Evolutionary conservation across 2,113 vertebrate species (phyloP), one percentile per base, ranked within the genome.

Genomic region (Oncorhynchus kisutch): DNA sequence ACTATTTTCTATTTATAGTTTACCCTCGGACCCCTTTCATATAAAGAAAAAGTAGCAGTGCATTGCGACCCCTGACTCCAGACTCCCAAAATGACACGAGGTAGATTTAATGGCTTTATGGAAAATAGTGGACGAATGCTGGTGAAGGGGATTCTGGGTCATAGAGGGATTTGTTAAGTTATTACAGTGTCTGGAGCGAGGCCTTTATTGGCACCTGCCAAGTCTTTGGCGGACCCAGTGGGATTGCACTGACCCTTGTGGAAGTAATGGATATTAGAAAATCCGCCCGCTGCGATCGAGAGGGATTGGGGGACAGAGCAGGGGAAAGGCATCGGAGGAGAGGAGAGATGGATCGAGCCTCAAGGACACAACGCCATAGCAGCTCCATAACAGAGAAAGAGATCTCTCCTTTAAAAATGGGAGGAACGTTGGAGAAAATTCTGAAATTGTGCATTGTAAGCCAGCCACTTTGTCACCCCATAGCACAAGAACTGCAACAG

Each of bases 221-320:
- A 90, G 90, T 91, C 90, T 92, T 88, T 81, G 86, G 87, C 78
- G 62, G 83, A 86, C 90, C 85, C 90, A 86, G 86, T 88, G 84
- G 90, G 89, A 92, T 92, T 91, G 91, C 85, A 86, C 88, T 93
- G 93, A 94, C 93, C 92, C 89, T 88, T 85, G 87, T 90, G 91
- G 90, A 93, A 94, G 91, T 92, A 92, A 93, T 92, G 92, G 92
- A 92, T 94, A 94, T 93, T 92, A 92, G 90, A 92, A 92, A 93
- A 91, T 91, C 89, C 87, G 84, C 89, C 85, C 81, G 76, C 86
- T 92, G 88, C 85, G 88, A 86, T 86, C 83, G 71, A 78, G 54
- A 4, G 74, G 81, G 78, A 77, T 82, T 80, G 82, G 84, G 87
- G 85, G 88, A 88, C 85, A 77, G 85, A 86, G 82, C 83, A 78